Evolutionary conservation across 2,888 invertebrate genomes (phyloP).

Genomic region (Craniophora ligustri): DNA sequence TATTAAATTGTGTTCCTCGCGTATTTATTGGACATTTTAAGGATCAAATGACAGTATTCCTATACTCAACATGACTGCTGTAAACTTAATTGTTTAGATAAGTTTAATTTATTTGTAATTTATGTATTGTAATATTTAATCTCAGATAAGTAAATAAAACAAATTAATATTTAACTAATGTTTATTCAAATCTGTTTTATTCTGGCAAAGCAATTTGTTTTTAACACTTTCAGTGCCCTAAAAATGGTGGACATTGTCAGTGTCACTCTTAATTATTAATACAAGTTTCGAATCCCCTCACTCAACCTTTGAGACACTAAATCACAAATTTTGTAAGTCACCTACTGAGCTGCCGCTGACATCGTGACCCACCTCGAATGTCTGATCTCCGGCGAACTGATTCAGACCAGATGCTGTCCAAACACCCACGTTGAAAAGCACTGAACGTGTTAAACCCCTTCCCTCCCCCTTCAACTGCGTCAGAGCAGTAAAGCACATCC

Average conservation of each 20-base stretch:
- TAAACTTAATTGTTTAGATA: slow-evolving; percentile 30
- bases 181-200: slow-evolving; percentile 33
- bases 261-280: neutral
- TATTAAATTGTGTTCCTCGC: slow-evolving; percentile 64
- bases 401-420: neutral
- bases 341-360: neutral
- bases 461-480: slow-evolving; percentile 36
- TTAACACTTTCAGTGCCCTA: slow-evolving; percentile 44
- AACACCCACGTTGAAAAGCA: slow-evolving; percentile 7
- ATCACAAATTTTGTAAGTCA: neutral
- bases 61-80: neutral
- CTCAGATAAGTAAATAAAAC: slow-evolving; percentile 45
- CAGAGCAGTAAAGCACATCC: slow-evolving; percentile 71
- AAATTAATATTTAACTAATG: no score
- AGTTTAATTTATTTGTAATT: slow-evolving; percentile 30
- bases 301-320: no score
- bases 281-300: neutral
- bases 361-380: neutral
- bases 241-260: neutral
- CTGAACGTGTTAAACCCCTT: slow-evolving; percentile 39
- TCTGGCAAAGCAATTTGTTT: slow-evolving; percentile 15
- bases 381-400: neutral
- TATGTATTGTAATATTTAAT: slow-evolving; percentile 44
- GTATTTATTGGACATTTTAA: neutral
- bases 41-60: neutral